Percentiles rank a stretch among this genome's conserved stretches.
phyloP scores from a whole-genome alignment of 37 sponge, comb jelly and placozoan species.

The Haliclona indistincta region DNA sequence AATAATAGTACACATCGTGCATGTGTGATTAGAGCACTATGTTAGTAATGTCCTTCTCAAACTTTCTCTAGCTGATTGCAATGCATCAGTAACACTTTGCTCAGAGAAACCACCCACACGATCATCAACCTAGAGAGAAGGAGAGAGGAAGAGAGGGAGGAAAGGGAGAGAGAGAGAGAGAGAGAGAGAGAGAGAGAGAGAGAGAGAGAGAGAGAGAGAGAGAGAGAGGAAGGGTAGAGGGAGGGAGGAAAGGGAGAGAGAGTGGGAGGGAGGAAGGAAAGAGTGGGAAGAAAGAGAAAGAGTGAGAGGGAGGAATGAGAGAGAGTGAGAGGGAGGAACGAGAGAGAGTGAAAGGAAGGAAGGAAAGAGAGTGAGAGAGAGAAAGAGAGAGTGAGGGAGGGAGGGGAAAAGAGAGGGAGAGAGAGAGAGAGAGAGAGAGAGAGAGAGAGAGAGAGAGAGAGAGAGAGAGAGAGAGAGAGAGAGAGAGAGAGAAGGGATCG shows the following conservation, averaged over 20 bases:
- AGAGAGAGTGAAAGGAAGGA: no score
- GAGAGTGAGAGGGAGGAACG: no score
- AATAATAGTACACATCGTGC: neutral
- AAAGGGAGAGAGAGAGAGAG: slow-evolving; percentile 1
- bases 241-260: neutral
- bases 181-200: neutral
- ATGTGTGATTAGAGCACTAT: no score
- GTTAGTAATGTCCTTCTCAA: no score
- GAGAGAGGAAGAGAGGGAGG: neutral
- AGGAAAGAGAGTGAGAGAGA: neutral
- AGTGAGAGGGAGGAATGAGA: no score
- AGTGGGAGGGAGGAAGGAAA: neutral
- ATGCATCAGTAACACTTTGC: no score
- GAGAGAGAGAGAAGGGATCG: neutral
- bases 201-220: neutral
- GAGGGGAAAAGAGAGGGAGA: neutral
- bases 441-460: neutral
- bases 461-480: no score
- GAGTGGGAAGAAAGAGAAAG: no score
- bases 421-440: slow-evolving; percentile 17
- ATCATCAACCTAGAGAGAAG: no score
- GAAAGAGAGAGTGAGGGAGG: slow-evolving; percentile 3
- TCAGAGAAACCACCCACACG: no score
- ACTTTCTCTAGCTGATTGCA: no score
- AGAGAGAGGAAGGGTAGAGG: slow-evolving; percentile 11